Percentiles rank a stretch among this genome's conserved stretches.
Conservation (phyloP, 2,888 invertebrate genomes). For the Drosophila borborema region DNA sequence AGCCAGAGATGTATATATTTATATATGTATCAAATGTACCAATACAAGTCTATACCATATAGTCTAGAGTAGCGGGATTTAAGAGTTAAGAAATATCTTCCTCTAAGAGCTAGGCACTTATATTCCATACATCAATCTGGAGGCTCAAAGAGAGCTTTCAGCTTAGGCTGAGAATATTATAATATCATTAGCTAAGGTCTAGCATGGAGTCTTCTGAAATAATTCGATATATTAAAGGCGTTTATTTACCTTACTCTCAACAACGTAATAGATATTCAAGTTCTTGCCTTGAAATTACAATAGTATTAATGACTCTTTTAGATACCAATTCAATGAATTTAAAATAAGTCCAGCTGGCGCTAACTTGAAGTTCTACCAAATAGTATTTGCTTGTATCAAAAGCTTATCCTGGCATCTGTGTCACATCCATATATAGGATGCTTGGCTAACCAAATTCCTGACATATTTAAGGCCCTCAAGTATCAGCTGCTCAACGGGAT, state of each 20-base stretch:
- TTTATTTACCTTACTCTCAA: not conserved
- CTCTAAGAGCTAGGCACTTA: no score
- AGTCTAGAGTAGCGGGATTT: not conserved
- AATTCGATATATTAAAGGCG: no score
- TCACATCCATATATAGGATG: not conserved
- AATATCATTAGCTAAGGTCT: no score
- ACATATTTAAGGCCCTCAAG: slow-evolving; percentile 11
- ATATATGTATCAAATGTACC: not conserved
- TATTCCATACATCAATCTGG: no score
- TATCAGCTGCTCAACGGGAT: slow-evolving; percentile 18
- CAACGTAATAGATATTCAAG: not conserved
- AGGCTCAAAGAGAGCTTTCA: no score
- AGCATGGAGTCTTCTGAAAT: no score
- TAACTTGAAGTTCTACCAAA: not conserved
- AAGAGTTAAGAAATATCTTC: no score
- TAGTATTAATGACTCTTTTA: no score
- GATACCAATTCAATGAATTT: not conserved
- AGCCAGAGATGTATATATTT: not conserved
- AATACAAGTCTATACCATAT: not conserved
- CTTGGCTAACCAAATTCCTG: slow-evolving; percentile 1
- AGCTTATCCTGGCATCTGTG: not conserved
- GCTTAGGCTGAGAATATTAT: no score
- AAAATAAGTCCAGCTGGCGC: not conserved
- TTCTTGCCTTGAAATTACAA: no score
- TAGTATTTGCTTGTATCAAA: not conserved